phyloP scores from a whole-genome alignment of 2,113 vertebrate species.

The Podilymbus podiceps region DNA sequence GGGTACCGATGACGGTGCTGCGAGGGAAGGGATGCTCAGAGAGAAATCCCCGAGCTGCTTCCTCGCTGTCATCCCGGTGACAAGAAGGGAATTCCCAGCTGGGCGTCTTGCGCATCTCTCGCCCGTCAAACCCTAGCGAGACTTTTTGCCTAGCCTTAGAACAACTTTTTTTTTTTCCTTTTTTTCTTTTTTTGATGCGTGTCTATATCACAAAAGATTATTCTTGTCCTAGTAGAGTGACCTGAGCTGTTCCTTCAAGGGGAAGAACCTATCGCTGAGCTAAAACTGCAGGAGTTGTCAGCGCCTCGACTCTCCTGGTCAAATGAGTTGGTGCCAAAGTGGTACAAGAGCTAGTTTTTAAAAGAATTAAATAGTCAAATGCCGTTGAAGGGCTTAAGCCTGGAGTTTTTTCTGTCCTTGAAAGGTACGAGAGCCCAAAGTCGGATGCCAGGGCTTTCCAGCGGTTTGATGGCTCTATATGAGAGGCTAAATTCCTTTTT shows the following conservation, averaged over 20 bases:
- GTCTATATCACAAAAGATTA: neutral
- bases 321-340: neutral
- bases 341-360: neutral
- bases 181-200: neutral
- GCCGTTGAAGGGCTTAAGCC: neutral
- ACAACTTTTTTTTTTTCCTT: neutral
- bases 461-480: neutral
- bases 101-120: neutral
- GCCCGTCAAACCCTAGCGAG: neutral
- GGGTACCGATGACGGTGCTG: neutral
- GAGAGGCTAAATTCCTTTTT: slow-evolving; percentile 44
- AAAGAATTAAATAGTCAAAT: neutral
- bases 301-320: neutral
- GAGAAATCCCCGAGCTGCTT: neutral
- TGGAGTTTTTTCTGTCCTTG: slow-evolving; percentile 15
- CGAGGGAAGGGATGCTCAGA: neutral
- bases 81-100: slow-evolving; percentile 39
- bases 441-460: neutral
- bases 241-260: neutral
- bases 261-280: neutral
- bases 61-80: neutral
- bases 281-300: neutral
- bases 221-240: neutral
- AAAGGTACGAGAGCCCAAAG: neutral
- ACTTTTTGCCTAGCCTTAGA: neutral